A percentile compares a stretch with the other conserved stretches of the same genome.
phyloP scores from a whole-genome alignment of 2,797 vertebrate species.

The Aeoliscus strigatus region DNA sequence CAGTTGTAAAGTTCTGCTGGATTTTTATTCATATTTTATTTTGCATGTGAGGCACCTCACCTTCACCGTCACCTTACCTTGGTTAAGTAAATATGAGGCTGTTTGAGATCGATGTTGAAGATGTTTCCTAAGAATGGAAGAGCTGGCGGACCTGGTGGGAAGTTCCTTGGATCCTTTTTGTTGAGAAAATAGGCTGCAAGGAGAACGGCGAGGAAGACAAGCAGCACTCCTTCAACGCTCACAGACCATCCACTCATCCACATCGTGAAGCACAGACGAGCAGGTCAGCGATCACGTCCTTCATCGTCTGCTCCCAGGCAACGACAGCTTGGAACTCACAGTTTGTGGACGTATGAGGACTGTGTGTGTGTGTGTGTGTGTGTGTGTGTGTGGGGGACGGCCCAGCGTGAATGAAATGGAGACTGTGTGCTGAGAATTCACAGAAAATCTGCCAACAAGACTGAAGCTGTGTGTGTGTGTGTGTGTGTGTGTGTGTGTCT shows the following conservation, averaged over 20 bases:
- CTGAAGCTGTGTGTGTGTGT: too few species aligned
- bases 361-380: slow-evolving; percentile 6
- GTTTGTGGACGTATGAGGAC: slow-evolving; percentile 9
- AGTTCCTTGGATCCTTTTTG: slow-evolving; percentile 72
- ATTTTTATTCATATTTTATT: too few species aligned
- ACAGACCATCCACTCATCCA: slow-evolving; percentile 33
- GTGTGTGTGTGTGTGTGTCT: too few species aligned
- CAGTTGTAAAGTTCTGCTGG: neutral
- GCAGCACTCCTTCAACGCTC: slow-evolving; percentile 46
- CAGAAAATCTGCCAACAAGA: neutral
- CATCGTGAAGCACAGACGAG: slow-evolving; percentile 45
- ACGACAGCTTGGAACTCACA: slow-evolving; percentile 24
- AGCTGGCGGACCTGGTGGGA: slow-evolving; percentile 75
- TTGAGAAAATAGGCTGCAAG: slow-evolving; percentile 60
- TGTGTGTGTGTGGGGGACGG: slow-evolving; percentile 5
- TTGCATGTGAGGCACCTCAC: too few species aligned
- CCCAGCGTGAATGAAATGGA: neutral
- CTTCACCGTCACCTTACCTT: slow-evolving; percentile 69
- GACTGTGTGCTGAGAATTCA: neutral
- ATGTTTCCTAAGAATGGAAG: slow-evolving; percentile 80
- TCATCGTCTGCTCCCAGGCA: slow-evolving; percentile 13
- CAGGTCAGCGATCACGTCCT: neutral
- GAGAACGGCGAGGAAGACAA: slow-evolving; percentile 52
- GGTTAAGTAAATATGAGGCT: slow-evolving; percentile 78
- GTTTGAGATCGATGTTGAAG: slow-evolving; percentile 71